phyloP scores from a whole-genome alignment of 1,140 invertebrate species.

The Drosophila repleta region DNA sequence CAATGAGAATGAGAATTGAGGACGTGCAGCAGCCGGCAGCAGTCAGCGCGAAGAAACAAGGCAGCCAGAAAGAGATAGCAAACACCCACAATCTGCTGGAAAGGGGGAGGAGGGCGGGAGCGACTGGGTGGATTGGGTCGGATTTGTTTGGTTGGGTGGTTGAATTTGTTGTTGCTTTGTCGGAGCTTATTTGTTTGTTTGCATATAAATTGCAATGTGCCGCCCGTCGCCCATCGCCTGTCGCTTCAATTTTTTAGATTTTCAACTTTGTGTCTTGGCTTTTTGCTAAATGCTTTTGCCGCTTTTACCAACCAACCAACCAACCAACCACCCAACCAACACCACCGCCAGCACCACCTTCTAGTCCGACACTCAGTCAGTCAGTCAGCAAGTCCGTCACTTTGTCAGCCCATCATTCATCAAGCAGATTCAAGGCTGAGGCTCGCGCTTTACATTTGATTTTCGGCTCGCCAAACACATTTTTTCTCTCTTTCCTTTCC shows the following conservation, averaged over 20 bases:
- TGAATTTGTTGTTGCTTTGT: conserved; percentile 37
- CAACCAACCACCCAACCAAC: not conserved
- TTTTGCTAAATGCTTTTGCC: conserved; percentile 65
- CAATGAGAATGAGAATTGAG: conserved; percentile 27
- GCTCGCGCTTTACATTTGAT: conserved; percentile 41
- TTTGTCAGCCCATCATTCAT: conserved; percentile 40
- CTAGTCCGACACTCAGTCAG: not conserved
- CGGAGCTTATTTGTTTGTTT: conserved; percentile 73
- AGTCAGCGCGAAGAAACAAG: conserved; percentile 19
- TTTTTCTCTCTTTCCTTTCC: conserved; percentile 12
- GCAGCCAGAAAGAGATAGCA: conserved; percentile 37
- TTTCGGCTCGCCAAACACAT: conserved; percentile 9
- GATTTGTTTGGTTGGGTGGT: conserved; percentile 30
- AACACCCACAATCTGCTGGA: not conserved
- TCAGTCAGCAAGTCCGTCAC: conserved; percentile 2
- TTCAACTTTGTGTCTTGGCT: conserved; percentile 70
- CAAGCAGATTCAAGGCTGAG: conserved; percentile 38
- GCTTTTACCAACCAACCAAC: conserved; percentile 34
- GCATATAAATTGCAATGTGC: conserved; percentile 79
- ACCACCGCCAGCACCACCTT: not conserved
- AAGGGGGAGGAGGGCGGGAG: not conserved
- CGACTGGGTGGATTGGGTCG: conserved; percentile 2
- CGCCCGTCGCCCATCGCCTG: conserved; percentile 22
- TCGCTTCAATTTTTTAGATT: conserved; percentile 58
- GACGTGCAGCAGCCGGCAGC: conserved; percentile 49